A percentile compares a stretch with the other conserved stretches of the same genome.
Conservation (phyloP, 2,888 invertebrate genomes). For the Agonopterix subpropinquella region DNA sequence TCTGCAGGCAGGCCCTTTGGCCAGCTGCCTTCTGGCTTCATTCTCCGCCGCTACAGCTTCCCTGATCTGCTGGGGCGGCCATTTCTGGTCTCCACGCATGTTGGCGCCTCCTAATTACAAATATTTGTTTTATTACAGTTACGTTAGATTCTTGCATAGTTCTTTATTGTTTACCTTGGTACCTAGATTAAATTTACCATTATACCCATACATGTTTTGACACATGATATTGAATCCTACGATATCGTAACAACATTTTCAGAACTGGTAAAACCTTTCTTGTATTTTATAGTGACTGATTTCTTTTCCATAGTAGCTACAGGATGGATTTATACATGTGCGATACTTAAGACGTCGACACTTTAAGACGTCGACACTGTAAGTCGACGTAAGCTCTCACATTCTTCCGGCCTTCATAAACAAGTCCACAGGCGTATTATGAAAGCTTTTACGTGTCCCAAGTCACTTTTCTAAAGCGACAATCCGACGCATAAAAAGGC, state of each 20-base stretch:
- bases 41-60: constrained; percentile 85
- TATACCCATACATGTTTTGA: too few species aligned
- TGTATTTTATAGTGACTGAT: too few species aligned
- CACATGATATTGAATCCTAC: too few species aligned
- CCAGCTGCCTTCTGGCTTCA: constrained; percentile 80
- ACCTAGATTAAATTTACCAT: too few species aligned
- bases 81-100: constrained; percentile 91
- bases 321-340: too few species aligned
- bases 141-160: too few species aligned
- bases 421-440: constrained; percentile 22
- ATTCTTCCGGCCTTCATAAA: constrained; percentile 6
- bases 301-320: too few species aligned
- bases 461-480: constrained; percentile 40
- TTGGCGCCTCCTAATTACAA: constrained; percentile 80
- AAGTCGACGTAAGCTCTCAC: constrained; percentile 2
- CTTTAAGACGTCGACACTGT: too few species aligned
- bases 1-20: constrained; percentile 84
- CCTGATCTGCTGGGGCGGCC: constrained; percentile 88
- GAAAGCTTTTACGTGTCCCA: constrained; percentile 39
- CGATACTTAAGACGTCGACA: background rate
- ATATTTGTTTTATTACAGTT: too few species aligned
- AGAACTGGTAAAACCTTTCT: too few species aligned
- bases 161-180: too few species aligned
- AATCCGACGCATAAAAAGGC: constrained; percentile 36
- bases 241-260: too few species aligned